A percentile compares a stretch with the other conserved stretches of the same genome.
phyloP scores from a whole-genome alignment of 2,113 vertebrate genomes.

The Ptychochromis oligacanthus region DNA sequence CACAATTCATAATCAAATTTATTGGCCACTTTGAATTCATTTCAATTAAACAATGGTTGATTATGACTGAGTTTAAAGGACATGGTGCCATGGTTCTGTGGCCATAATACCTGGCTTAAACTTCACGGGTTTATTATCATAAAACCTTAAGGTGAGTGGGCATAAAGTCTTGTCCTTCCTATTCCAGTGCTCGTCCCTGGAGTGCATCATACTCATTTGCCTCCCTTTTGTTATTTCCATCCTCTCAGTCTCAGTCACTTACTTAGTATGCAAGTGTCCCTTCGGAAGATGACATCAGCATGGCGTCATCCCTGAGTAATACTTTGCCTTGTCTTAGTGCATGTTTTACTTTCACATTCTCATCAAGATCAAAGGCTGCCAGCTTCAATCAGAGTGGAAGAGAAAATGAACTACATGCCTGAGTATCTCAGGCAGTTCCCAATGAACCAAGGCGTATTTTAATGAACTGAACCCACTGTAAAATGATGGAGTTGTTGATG shows the following conservation, averaged over 20 bases:
- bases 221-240: not conserved
- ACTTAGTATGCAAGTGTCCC: not conserved
- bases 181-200: not conserved
- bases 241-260: constrained; percentile 18
- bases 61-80: constrained; percentile 1
- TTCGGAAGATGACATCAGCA: constrained; percentile 45
- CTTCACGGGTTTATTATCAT: not conserved
- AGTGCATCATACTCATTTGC: constrained; percentile 16
- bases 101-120: not conserved
- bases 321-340: constrained; percentile 15
- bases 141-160: not conserved
- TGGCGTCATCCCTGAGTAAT: constrained; percentile 57
- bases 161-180: not conserved
- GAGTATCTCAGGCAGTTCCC: constrained; percentile 47
- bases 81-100: not conserved
- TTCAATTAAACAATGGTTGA: not conserved
- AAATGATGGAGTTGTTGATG: constrained; percentile 31
- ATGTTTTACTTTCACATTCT: constrained; percentile 42
- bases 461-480: constrained; percentile 43
- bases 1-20: not conserved
- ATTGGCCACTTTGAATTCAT: not conserved
- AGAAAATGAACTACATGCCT: constrained; percentile 49
- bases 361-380: constrained; percentile 56
- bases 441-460: constrained; percentile 45
- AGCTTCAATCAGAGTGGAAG: constrained; percentile 45